A percentile compares a stretch with the other conserved stretches of the same genome.
These are phyloP conservation scores for Notothenia rossii DNA, from an alignment of 2,113 vertebrate species.

Conservation along the genomic window DNA sequence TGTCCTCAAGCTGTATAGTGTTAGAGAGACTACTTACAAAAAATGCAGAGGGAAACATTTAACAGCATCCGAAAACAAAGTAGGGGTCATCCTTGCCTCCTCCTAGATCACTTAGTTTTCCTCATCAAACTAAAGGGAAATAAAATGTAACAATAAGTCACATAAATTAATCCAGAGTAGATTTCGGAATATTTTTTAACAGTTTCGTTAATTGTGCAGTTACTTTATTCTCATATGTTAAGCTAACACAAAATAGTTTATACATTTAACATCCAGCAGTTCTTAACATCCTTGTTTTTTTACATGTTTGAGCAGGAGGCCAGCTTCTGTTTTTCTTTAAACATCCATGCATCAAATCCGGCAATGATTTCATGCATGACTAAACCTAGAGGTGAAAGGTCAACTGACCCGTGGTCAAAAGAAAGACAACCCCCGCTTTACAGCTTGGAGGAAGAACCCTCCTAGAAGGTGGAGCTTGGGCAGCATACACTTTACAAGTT, in stretches of 20 bases:
- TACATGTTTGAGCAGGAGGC: slow-evolving; percentile 3
- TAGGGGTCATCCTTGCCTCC: no score
- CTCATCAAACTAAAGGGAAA: background rate
- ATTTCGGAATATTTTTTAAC: background rate
- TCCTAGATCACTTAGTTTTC: no score
- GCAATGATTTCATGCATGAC: slow-evolving; percentile 71
- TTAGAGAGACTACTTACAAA: background rate
- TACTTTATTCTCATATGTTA: background rate
- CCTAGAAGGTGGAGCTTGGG: slow-evolving; percentile 18
- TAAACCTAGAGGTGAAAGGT: slow-evolving; percentile 66
- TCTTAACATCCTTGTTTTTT: background rate
- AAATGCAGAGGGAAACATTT: no score
- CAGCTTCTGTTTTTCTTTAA: background rate
- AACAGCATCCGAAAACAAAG: no score
- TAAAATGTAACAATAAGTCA: background rate
- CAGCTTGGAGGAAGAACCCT: slow-evolving; percentile 26
- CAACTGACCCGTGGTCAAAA: slow-evolving; percentile 61
- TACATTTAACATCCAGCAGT: background rate
- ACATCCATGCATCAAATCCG: no score
- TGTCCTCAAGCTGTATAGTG: background rate
- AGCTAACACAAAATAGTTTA: background rate
- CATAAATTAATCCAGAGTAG: background rate
- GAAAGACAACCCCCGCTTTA: slow-evolving; percentile 54
- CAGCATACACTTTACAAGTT: slow-evolving; percentile 47
- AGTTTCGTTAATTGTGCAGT: background rate